These are phyloP conservation scores for Apamea sordens DNA, from an alignment of 2,888 invertebrate genomes.

Conservation along the genomic window DNA sequence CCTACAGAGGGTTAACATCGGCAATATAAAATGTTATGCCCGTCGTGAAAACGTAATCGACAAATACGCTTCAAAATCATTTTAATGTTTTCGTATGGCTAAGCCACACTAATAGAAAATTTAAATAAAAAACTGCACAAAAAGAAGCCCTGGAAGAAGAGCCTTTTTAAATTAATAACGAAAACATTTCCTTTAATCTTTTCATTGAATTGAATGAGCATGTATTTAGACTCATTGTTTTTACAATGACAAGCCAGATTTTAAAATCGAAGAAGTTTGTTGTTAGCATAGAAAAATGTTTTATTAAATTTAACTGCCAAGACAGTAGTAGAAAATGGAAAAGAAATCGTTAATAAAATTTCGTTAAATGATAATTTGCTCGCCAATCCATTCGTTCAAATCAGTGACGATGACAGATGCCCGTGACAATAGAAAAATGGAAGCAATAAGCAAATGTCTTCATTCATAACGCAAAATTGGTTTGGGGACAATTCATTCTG, in stretches of 20 bases:
- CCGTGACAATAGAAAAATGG: slow-evolving; percentile 83
- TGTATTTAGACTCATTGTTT: background rate
- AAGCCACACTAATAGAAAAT: background rate
- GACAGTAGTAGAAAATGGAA: slow-evolving; percentile 30
- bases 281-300: slow-evolving; percentile 16
- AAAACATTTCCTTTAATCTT: background rate
- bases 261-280: slow-evolving; percentile 2
- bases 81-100: background rate
- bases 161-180: slow-evolving; percentile 11
- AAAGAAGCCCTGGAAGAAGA: background rate
- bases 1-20: slow-evolving; percentile 53
- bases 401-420: slow-evolving; percentile 82
- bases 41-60: slow-evolving; percentile 20
- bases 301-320: slow-evolving; percentile 39
- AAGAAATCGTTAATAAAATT: slow-evolving; percentile 52
- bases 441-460: slow-evolving; percentile 87
- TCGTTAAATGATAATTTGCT: slow-evolving; percentile 68
- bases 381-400: slow-evolving; percentile 76
- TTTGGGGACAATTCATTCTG: slow-evolving; percentile 83
- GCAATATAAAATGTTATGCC: slow-evolving; percentile 55
- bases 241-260: slow-evolving; percentile 2
- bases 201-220: slow-evolving; percentile 3
- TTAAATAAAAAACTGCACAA: background rate
- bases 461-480: slow-evolving; percentile 88
- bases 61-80: slow-evolving; percentile 13